Evolutionary conservation across 2,888 invertebrate genomes (phyloP).

Genomic region (Epirrhoe alternata): DNA sequence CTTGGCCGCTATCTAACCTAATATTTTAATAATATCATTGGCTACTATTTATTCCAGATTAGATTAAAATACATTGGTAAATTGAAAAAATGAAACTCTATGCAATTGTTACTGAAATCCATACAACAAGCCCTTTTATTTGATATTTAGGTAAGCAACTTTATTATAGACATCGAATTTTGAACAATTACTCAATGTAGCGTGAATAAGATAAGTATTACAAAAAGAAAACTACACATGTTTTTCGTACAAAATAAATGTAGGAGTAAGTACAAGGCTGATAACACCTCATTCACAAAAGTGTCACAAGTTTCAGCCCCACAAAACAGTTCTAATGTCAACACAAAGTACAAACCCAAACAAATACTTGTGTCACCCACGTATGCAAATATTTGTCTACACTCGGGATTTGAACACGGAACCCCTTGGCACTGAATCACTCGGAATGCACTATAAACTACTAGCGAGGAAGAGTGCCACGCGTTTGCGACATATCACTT

Average conservation of each 20-base stretch:
- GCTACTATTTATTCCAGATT: too few species aligned
- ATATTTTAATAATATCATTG: too few species aligned
- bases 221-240: background rate
- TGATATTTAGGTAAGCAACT: background rate
- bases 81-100: too few species aligned
- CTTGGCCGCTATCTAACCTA: too few species aligned
- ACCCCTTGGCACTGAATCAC: constrained; percentile 37
- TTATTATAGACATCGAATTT: background rate
- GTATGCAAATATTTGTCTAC: constrained; percentile 44
- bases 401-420: constrained; percentile 39
- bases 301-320: constrained; percentile 32
- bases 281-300: constrained; percentile 30
- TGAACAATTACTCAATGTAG: background rate
- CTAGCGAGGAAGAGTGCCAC: constrained; percentile 8
- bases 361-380: constrained; percentile 41
- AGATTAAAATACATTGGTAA: too few species aligned
- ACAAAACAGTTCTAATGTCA: constrained; percentile 36
- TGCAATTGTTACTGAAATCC: too few species aligned
- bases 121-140: background rate
- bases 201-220: background rate
- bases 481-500: constrained; percentile 19
- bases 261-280: constrained; percentile 2
- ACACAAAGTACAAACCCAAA: constrained; percentile 40
- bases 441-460: constrained; percentile 31
- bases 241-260: background rate